Evolutionary conservation across 2,888 invertebrate species (phyloP).

Genomic region (Saturnia pavonia): DNA sequence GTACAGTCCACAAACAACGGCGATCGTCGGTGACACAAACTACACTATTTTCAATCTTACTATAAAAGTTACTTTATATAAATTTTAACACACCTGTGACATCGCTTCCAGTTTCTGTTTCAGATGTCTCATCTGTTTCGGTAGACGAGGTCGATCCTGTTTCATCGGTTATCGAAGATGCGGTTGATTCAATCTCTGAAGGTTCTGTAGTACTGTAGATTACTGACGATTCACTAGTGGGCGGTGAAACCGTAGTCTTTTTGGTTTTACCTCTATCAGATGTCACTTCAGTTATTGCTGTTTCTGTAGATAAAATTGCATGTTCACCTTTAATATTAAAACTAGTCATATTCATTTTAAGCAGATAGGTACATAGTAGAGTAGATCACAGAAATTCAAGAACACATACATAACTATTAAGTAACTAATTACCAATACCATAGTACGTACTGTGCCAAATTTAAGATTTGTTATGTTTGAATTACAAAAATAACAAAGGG

Average conservation of each 20-base stretch:
- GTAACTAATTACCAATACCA: not conserved
- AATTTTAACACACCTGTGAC: constrained; percentile 25
- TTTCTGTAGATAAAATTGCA: too few relatives aligned
- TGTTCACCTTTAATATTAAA: too few relatives aligned
- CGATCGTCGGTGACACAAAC: too few relatives aligned
- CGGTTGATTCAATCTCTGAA: not conserved
- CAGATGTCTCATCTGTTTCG: constrained; percentile 18
- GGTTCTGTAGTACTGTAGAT: too few relatives aligned
- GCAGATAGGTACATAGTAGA: not conserved
- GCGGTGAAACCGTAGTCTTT: too few relatives aligned
- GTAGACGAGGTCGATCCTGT: constrained; percentile 11
- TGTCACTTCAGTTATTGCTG: too few relatives aligned
- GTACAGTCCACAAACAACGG: too few relatives aligned
- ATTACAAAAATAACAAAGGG: not conserved
- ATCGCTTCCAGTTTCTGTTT: constrained; percentile 33
- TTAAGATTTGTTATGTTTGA: not conserved
- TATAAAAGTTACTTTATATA: not conserved
- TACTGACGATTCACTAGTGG: too few relatives aligned
- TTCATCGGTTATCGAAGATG: not conserved
- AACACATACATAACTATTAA: not conserved
- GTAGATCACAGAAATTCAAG: too few relatives aligned
- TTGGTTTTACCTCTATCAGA: too few relatives aligned
- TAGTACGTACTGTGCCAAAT: not conserved
- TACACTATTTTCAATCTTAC: too few relatives aligned
- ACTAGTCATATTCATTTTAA: not conserved